phyloP scores from a whole-genome alignment of 2,888 invertebrate species.

The Lordiphosa andalusiaca region DNA sequence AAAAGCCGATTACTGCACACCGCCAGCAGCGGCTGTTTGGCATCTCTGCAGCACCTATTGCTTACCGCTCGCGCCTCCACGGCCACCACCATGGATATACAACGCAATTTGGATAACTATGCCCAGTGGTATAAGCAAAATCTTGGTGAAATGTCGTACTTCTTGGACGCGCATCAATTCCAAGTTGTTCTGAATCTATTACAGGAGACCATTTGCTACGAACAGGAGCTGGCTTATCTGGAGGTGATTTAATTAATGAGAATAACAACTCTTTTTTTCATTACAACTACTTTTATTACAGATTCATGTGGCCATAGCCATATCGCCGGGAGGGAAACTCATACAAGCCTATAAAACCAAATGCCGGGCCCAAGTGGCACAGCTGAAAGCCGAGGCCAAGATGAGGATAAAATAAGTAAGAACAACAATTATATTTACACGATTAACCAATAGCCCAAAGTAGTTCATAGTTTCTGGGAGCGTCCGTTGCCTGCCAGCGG shows the following conservation, averaged over 20 bases:
- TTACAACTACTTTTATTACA: constrained; percentile 27
- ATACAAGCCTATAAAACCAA: constrained; percentile 75
- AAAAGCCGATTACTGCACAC: constrained; percentile 69
- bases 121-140: constrained; percentile 78
- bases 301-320: constrained; percentile 75
- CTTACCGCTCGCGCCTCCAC: constrained; percentile 71
- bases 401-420: neutral
- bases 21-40: constrained; percentile 48
- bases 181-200: constrained; percentile 63
- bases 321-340: constrained; percentile 77
- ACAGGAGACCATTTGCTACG: constrained; percentile 67
- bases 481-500: constrained; percentile 80
- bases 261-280: fast-evolving
- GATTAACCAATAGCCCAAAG: constrained; percentile 4
- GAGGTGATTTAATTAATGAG: constrained; percentile 53
- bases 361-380: constrained; percentile 69
- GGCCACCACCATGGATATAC: constrained; percentile 67
- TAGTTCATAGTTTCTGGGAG: constrained; percentile 56
- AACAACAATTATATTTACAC: constrained; percentile 9
- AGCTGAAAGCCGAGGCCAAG: constrained; percentile 41
- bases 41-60: constrained; percentile 65
- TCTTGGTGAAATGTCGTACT: constrained; percentile 78
- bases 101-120: constrained; percentile 70
- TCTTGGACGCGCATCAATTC: constrained; percentile 65
- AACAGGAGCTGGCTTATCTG: constrained; percentile 70